Base-by-base conservation (phyloP, 23 tunicate species). In the Ciona savignyi region DNA sequence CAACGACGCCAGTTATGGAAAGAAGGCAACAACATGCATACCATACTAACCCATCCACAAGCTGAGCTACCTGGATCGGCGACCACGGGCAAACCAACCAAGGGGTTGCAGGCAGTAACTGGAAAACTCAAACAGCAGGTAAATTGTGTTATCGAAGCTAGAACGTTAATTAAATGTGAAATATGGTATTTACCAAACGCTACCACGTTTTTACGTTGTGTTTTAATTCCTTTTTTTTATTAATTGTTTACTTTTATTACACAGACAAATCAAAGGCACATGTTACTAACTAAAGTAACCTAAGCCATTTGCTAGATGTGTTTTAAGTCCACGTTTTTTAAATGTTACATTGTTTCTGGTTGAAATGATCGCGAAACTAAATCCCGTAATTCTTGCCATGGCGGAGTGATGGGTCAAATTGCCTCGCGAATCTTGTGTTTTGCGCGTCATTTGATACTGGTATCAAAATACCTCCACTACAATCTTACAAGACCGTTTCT, bases 21-120 rank as follows among this genome's bases (percentile, higher is more conserved):
- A 31, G 91, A 78, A 21, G 91, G 91, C 26, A 91, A 91, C 80
- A 91, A 81, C 80, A 84, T 91, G 91, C 77, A 76, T 1, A 60
- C 87, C 28, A 80, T 91, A 20, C 51, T 91, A 51, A 80, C 85
- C 6, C 97, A 91, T 60, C 87, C 87, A 20, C 80, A 84, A 61
- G 86, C 86, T 4, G 86, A 84, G 34, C 82, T 85, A 1, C 91
- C 91, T 6, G 80, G 76, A 2, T 72, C 80, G 20, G 30, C 30
- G 48, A 73, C 76, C 31, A 30, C 86, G 1, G 84, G 79, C 25
- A 80, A 84, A 77, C 91, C 97, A 23, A 76, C 80, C 48, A 79
- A 81, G 32, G 91, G 86, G 0, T 72, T 91, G 23, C 71, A 80
- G 25, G 80, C 80, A 25, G 97, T 91, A 11, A 91, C 97, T 0